These are phyloP conservation scores for Brachyptera putata DNA, from an alignment of 2,888 invertebrate genomes.

Conservation along the genomic window DNA sequence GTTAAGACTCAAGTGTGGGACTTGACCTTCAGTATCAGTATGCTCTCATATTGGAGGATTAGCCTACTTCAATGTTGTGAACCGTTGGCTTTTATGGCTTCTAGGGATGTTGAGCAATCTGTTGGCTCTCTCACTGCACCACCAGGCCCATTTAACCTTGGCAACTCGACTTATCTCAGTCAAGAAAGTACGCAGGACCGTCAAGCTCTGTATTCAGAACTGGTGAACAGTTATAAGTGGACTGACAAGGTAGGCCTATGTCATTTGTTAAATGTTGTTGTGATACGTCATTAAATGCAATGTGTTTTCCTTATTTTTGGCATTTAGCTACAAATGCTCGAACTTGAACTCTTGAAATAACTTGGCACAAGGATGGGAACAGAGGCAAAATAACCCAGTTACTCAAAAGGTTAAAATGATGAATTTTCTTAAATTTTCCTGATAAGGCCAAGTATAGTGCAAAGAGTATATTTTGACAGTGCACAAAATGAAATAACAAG, in stretches of 20 bases:
- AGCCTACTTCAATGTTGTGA: too few relatives aligned
- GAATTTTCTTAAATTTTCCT: too few relatives aligned
- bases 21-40: too few relatives aligned
- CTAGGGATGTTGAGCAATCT: conserved; percentile 75
- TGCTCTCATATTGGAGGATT: too few relatives aligned
- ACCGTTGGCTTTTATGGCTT: too few relatives aligned
- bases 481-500: too few relatives aligned
- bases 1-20: too few relatives aligned
- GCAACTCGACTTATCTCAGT: conserved; percentile 79
- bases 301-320: background rate
- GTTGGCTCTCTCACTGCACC: conserved; percentile 68
- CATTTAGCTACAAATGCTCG: background rate
- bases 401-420: too few relatives aligned
- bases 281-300: background rate
- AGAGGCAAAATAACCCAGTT: too few relatives aligned
- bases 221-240: conserved; percentile 90
- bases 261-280: background rate
- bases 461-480: too few relatives aligned
- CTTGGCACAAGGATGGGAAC: too few relatives aligned
- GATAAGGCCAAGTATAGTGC: too few relatives aligned
- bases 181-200: conserved; percentile 90
- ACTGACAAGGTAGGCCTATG: conserved; percentile 67
- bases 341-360: background rate
- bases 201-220: conserved; percentile 79
- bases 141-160: conserved; percentile 75